Evolutionary conservation across 2,113 vertebrate genomes (phyloP).

Genomic region (Marmota monax): DNA sequence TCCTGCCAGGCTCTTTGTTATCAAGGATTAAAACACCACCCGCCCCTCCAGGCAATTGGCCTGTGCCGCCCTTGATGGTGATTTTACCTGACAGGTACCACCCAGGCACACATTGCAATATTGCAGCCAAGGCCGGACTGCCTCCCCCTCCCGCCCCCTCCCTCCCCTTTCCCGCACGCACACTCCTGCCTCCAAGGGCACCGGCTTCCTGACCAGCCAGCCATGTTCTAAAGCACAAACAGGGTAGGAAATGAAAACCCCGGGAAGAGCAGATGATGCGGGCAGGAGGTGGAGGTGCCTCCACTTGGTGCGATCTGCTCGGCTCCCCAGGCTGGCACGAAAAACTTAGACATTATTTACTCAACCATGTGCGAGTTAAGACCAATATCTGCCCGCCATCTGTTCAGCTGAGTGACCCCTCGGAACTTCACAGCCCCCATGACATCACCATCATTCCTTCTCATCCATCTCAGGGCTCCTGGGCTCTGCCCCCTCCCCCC

Average conservation of each 20-base stretch:
- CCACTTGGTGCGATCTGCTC: slow-evolving; percentile 84
- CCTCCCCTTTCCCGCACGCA: slow-evolving; percentile 28
- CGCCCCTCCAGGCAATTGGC: neutral
- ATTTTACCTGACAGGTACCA: slow-evolving; percentile 56
- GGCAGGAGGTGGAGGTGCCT: slow-evolving; percentile 87
- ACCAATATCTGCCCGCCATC: slow-evolving; percentile 88
- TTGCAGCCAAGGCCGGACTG: neutral
- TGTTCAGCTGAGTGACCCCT: slow-evolving; percentile 89
- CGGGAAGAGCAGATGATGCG: slow-evolving; percentile 89
- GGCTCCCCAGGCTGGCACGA: slow-evolving; percentile 87
- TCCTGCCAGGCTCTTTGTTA: neutral
- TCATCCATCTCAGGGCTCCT: slow-evolving; percentile 76
- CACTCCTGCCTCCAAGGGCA: slow-evolving; percentile 85
- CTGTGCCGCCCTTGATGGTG: neutral
- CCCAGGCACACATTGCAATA: neutral
- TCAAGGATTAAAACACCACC: slow-evolving; percentile 7
- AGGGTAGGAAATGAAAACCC: slow-evolving; percentile 91
- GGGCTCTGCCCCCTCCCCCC: neutral
- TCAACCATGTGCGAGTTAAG: slow-evolving; percentile 88
- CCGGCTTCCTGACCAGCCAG: slow-evolving; percentile 87
- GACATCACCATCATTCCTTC: slow-evolving; percentile 81
- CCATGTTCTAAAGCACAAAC: slow-evolving; percentile 88
- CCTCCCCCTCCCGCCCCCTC: neutral
- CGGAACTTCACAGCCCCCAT: slow-evolving; percentile 73
- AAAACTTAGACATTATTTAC: slow-evolving; percentile 89